Evolutionary conservation across 1,140 invertebrate genomes (phyloP).

Genomic region (Drosophila serrata): DNA sequence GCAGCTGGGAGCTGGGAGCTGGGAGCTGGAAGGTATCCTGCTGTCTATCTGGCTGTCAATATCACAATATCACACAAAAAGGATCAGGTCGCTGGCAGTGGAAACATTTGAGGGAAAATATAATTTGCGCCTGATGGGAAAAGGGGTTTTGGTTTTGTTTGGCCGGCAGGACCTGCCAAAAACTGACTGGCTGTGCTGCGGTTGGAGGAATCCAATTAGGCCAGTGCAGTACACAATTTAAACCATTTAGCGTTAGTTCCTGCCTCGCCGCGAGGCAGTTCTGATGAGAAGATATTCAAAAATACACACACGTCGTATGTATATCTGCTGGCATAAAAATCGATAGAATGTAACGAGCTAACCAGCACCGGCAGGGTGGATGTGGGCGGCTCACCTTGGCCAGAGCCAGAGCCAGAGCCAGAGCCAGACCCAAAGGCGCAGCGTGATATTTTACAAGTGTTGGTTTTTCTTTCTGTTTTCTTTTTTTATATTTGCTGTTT

Average conservation of each 20-base stretch:
- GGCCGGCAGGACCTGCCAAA: conserved; percentile 28
- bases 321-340: conserved; percentile 58
- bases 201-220: conserved; percentile 72
- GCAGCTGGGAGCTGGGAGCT: conserved; percentile 30
- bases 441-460: conserved; percentile 78
- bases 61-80: conserved; percentile 50
- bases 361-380: conserved; percentile 13
- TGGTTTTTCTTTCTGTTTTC: conserved; percentile 56
- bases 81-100: conserved; percentile 43
- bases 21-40: conserved; percentile 41
- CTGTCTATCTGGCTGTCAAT: conserved; percentile 79
- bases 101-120: conserved; percentile 69
- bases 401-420: conserved; percentile 57
- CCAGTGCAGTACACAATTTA: conserved; percentile 42
- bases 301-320: conserved; percentile 19
- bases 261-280: conserved; percentile 24
- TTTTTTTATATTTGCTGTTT: conserved; percentile 19
- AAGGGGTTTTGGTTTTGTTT: conserved; percentile 18
- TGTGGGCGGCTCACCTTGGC: conserved; percentile 65
- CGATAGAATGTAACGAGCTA: conserved; percentile 69
- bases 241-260: conserved; percentile 53
- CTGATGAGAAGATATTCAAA: conserved; percentile 46
- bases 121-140: conserved; percentile 39
- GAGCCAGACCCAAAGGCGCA: conserved; percentile 58
- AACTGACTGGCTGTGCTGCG: conserved; percentile 28